Evolutionary conservation across 2,888 invertebrate genomes (phyloP), one percentile per base, ranked within the genome.

Genomic region (Nowickia ferox): DNA sequence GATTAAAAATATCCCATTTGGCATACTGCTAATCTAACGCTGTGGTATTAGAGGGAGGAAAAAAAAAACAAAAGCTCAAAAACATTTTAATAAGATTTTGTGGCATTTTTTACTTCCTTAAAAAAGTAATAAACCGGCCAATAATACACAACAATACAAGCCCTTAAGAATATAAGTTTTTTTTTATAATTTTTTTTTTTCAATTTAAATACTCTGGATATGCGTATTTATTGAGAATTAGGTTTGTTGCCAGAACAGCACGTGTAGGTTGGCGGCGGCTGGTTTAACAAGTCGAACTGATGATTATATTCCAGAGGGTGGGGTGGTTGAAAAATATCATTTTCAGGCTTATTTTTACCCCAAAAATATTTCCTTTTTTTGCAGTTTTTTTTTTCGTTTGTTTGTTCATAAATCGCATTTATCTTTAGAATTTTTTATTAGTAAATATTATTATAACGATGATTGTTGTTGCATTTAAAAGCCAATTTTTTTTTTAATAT

Each of bases 301-400:
- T 15, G 22, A 4, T 17, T 30, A 30, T 30, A 30, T 30, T 30
- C 6, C 30, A 6, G 30, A 0, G 0, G 3, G 8, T 2, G 55
- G 42, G 61, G 46, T 71, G 74, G 63, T 30, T 13, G 51, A n/a
- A 46, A 78, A 82, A 65, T 86, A 82, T 85, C 51, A 82, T 79
- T 86, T 85, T 79, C 78, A 78, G 13, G 55, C 19, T 8, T 46
- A 79, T 79, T 85, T 85, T 79, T 76, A 71, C 75, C 71, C 85
- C 59, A 57, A 85, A 85, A 81, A 84, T 48, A 55, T 55, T 51
- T 46, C 13, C 19, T n/a, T 55, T 59, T 61, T 66, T 76, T 59
- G 55, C 11, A 30, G 30, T 30, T 19, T 59, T 61, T 66, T 71
- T 59, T 63, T 11, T 19, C 19, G 5, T 57, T 57, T 15, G n/a